These are phyloP conservation scores for Drosophila tanythrix DNA, from an alignment of 2,888 invertebrate genomes.

Conservation along the genomic window DNA sequence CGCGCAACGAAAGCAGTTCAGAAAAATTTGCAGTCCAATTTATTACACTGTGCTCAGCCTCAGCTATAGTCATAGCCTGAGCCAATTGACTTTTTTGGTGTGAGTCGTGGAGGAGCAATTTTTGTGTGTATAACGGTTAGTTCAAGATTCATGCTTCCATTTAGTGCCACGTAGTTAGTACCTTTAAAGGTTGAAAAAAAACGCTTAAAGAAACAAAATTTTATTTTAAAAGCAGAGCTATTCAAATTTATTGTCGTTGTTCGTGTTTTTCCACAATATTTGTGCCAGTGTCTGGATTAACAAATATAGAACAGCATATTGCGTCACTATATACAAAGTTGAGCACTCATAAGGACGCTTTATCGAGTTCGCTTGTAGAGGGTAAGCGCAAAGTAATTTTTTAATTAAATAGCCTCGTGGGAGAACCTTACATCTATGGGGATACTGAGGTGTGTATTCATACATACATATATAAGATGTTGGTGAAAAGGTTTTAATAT, in stretches of 20 bases:
- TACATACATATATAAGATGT: background rate
- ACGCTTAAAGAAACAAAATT: background rate
- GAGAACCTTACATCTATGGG: background rate
- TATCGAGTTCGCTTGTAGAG: constrained; percentile 33
- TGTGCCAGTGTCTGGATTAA: constrained; percentile 9
- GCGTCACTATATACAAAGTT: constrained; percentile 45
- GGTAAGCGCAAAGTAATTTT: constrained; percentile 38
- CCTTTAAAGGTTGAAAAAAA: constrained; percentile 9
- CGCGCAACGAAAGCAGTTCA: constrained; percentile 81
- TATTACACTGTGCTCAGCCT: constrained; percentile 25
- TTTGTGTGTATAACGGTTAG: constrained; percentile 77
- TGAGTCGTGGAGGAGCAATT: constrained; percentile 51
- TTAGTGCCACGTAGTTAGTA: constrained; percentile 42
- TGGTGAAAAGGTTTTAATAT: background rate
- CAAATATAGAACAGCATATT: constrained; percentile 33
- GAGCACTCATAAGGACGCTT: constrained; percentile 31
- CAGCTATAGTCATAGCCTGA: constrained; percentile 36
- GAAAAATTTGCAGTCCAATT: constrained; percentile 32
- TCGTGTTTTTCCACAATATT: constrained; percentile 13
- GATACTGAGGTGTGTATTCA: background rate
- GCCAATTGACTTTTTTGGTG: constrained; percentile 46
- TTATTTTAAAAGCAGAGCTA: constrained; percentile 5
- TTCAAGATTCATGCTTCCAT: constrained; percentile 42
- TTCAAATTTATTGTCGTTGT: constrained; percentile 20
- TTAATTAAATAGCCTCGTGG: constrained; percentile 46